These are phyloP conservation scores for Bujurquina vittata DNA, from an alignment of 2,113 vertebrate genomes.

Conservation along the genomic window DNA sequence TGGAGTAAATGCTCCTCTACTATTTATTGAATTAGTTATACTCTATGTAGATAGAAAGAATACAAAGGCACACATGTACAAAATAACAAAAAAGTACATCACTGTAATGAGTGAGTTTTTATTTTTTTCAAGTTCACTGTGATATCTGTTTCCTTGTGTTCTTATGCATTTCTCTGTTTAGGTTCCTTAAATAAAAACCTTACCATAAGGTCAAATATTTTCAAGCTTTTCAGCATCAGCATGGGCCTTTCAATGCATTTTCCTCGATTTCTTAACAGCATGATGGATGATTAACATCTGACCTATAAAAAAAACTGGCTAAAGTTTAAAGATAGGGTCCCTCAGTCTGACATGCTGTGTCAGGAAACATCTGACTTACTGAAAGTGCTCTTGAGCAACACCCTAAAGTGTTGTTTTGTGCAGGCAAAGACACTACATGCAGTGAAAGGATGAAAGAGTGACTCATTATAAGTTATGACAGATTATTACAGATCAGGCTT, in stretches of 20 bases:
- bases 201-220: background rate
- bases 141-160: background rate
- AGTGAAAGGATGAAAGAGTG: background rate
- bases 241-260: background rate
- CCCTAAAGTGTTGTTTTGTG: background rate
- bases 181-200: background rate
- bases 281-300: constrained; percentile 8
- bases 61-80: background rate
- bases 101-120: background rate
- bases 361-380: constrained; percentile 56
- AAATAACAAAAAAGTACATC: background rate
- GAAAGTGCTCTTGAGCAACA: constrained; percentile 65
- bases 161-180: background rate
- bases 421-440: background rate
- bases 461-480: background rate
- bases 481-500: too few relatives aligned
- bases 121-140: background rate
- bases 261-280: background rate
- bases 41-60: background rate
- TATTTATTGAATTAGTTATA: background rate
- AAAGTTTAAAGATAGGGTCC: constrained; percentile 34
- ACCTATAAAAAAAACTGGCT: background rate
- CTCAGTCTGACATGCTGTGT: background rate
- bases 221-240: background rate
- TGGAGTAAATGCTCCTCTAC: background rate